A percentile compares a stretch with the other conserved stretches of the same genome.
phyloP scores from a whole-genome alignment of 2,113 vertebrate genomes.

The Dendropsophus ebraccatus region DNA sequence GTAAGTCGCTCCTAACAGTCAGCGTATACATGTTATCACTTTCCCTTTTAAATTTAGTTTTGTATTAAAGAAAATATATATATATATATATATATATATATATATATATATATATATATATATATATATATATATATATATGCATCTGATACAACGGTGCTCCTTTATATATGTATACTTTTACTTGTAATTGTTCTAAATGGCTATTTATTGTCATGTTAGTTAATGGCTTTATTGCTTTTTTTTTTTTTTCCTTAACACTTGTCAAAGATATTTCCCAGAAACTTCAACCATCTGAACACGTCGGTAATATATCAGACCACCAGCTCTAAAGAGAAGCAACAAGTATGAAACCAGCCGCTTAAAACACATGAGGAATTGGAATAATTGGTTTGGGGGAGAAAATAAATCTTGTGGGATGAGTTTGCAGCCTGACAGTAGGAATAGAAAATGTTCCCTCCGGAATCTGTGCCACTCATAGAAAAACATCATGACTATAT shows the following conservation, averaged over 20 bases:
- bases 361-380: neutral
- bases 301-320: neutral
- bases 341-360: constrained; percentile 11
- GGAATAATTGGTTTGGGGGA: neutral
- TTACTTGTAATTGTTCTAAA: neutral
- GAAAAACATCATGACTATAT: constrained; percentile 34
- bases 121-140: too few species aligned
- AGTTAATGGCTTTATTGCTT: neutral
- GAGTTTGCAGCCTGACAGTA: constrained; percentile 32
- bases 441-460: constrained; percentile 19
- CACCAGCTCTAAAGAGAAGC: neutral
- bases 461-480: constrained; percentile 11
- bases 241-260: constrained; percentile 23
- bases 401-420: constrained; percentile 37
- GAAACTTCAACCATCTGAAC: constrained; percentile 1
- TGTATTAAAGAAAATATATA: too few species aligned
- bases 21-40: too few species aligned
- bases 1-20: too few species aligned
- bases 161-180: neutral
- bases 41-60: too few species aligned
- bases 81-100: too few species aligned
- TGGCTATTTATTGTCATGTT: neutral
- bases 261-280: constrained; percentile 10
- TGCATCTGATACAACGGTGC: neutral
- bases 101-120: too few species aligned